phyloP scores from a whole-genome alignment of 2,113 vertebrate genomes.

The Indicator indicator region DNA sequence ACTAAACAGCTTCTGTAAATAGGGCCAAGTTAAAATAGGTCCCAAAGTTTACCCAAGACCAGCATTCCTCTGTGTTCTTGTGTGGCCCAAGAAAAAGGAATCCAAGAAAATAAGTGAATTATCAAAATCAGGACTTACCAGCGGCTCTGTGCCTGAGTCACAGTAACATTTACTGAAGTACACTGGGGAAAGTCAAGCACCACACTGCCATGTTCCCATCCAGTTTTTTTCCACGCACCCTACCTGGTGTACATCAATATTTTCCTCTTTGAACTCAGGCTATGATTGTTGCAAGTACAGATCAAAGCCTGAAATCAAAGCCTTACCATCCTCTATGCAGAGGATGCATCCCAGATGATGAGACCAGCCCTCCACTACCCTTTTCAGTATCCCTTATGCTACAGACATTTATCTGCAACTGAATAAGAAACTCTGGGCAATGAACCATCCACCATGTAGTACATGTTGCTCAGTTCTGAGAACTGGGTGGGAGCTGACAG shows the following conservation, averaged over 20 bases:
- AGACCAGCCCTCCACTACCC: neutral
- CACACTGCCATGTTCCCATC: neutral
- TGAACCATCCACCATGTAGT: neutral
- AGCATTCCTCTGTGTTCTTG: neutral
- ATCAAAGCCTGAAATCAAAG: neutral
- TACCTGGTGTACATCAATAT: accelerated
- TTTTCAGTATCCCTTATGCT: neutral
- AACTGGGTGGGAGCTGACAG: neutral
- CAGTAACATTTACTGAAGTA: neutral
- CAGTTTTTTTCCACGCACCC: neutral
- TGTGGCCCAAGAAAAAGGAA: neutral
- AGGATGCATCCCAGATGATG: neutral
- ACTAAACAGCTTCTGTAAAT: neutral
- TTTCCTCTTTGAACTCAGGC: neutral
- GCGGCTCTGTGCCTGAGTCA: neutral
- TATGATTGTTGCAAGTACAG: neutral
- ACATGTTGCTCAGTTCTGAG: neutral
- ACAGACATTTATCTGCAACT: neutral
- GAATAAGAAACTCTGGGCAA: neutral
- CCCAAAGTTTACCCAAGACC: neutral
- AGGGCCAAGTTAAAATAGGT: neutral
- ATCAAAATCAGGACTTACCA: neutral
- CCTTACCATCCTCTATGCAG: neutral
- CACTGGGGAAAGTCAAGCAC: neutral
- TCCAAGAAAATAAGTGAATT: neutral